Conservation (phyloP, 2,113 vertebrate genomes). For the Dasyurus viverrinus region DNA sequence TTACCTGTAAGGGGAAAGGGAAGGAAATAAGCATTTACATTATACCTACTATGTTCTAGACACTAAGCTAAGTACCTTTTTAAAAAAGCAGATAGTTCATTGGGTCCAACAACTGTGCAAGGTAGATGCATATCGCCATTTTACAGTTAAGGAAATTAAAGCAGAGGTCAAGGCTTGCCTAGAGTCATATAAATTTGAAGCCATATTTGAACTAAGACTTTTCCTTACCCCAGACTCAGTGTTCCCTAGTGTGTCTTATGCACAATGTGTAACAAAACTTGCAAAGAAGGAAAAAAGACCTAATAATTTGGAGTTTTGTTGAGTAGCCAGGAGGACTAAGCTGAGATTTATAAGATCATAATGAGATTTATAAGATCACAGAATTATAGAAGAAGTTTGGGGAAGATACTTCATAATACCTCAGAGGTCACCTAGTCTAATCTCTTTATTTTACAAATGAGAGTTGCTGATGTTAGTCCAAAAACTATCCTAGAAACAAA, state of each 20-base stretch:
- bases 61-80: not conserved
- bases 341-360: not conserved
- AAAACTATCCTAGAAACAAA: not conserved
- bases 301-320: not conserved
- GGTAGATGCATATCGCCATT: not conserved
- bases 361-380: not conserved
- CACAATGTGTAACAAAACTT: not conserved
- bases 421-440: not conserved
- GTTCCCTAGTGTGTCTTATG: not conserved
- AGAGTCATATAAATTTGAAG: not conserved
- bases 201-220: not conserved
- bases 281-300: not conserved
- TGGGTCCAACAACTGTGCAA: not conserved
- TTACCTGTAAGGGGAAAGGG: not conserved
- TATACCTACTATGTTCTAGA: not conserved
- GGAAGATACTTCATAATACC: not conserved
- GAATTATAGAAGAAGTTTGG: not conserved
- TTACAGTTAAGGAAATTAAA: not conserved
- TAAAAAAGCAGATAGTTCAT: not conserved
- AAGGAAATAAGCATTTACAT: constrained; percentile 5
- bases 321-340: not conserved
- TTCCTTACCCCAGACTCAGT: not conserved
- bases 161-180: not conserved
- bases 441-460: not conserved
- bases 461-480: not conserved